A percentile compares a stretch with the other conserved stretches of the same genome.
Conservation (phyloP, 2,888 invertebrate species). For the Craniophora ligustri region DNA sequence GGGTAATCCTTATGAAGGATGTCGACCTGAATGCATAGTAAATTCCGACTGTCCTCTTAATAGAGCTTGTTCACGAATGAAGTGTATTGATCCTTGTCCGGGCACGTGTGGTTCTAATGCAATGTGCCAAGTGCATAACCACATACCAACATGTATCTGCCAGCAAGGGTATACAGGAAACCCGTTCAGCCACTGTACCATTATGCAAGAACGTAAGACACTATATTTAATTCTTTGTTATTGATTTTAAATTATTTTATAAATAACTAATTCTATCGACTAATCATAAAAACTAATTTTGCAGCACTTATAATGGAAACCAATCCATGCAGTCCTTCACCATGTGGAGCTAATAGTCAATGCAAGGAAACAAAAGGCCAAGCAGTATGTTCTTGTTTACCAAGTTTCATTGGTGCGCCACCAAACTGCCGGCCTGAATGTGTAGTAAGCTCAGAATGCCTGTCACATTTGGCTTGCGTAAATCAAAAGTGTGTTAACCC, state of each 20-base stretch:
- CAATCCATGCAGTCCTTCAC: conserved; percentile 86
- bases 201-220: conserved; percentile 81
- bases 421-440: conserved; percentile 93
- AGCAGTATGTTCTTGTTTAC: conserved; percentile 91
- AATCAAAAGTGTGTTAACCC: conserved; percentile 92
- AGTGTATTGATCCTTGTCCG: conserved; percentile 93
- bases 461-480: conserved; percentile 90
- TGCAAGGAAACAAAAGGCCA: conserved; percentile 92
- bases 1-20: conserved; percentile 94
- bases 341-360: conserved; percentile 93
- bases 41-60: conserved; percentile 93
- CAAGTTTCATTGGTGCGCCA: conserved; percentile 90
- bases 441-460: conserved; percentile 91
- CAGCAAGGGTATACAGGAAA: conserved; percentile 90
- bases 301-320: conserved; percentile 70
- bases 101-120: conserved; percentile 93
- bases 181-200: conserved; percentile 89
- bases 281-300: conserved; percentile 46
- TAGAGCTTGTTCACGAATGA: conserved; percentile 91
- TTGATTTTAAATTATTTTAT: background rate
- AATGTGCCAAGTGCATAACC: conserved; percentile 92
- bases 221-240: conserved; percentile 1
- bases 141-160: conserved; percentile 92
- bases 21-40: conserved; percentile 92
- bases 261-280: background rate